These are phyloP conservation scores for Dendroctonus ponderosae DNA, from an alignment of 1,140 invertebrate genomes.

Conservation along the genomic window DNA sequence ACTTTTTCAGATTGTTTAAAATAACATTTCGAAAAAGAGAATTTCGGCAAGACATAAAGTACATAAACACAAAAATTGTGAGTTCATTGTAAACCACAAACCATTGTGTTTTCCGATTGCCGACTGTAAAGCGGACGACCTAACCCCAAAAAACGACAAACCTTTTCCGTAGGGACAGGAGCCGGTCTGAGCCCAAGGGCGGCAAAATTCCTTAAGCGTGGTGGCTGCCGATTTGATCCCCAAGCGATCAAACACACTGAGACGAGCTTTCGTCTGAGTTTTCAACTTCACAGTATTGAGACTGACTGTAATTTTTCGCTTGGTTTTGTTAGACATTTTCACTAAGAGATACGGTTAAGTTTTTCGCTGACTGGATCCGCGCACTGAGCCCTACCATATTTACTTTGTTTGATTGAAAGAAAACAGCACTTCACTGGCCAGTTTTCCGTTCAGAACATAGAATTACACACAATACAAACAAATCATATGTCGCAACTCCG, in stretches of 20 bases:
- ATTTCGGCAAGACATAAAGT: no score
- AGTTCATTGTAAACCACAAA: no score
- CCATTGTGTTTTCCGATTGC: no score
- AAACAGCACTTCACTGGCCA: no score
- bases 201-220: slow-evolving; percentile 63
- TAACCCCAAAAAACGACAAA: neutral
- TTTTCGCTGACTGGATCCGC: slow-evolving; percentile 11
- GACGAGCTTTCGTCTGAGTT: slow-evolving; percentile 57
- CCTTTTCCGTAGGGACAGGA: slow-evolving; percentile 70
- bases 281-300: slow-evolving; percentile 65
- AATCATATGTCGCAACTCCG: no score
- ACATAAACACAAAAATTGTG: no score
- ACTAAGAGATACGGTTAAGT: slow-evolving; percentile 22
- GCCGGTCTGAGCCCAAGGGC: slow-evolving; percentile 72
- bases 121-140: no score
- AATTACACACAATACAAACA: no score
- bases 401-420: neutral
- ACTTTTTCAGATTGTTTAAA: no score
- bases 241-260: slow-evolving; percentile 76
- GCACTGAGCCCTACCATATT: slow-evolving; percentile 27
- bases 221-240: slow-evolving; percentile 64
- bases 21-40: no score
- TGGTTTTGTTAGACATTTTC: slow-evolving; percentile 75
- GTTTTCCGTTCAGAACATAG: no score
- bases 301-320: slow-evolving; percentile 75